Base-by-base conservation (phyloP, 2,113 vertebrate species). In the Microcebus tavaratra region DNA sequence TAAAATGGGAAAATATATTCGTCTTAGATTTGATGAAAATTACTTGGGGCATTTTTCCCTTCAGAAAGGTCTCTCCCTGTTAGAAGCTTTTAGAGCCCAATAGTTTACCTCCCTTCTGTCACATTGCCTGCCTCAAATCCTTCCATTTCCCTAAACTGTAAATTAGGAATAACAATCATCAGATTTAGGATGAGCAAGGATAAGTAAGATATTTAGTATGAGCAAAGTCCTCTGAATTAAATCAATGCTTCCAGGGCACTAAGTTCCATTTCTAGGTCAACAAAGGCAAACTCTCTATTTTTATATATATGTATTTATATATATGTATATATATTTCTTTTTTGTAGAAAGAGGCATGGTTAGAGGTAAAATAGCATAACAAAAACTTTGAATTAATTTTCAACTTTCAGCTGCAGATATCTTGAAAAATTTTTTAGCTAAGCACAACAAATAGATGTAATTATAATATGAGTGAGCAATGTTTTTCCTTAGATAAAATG, bases 361-460 rank as follows among this genome's bases (percentile, higher is more conserved):
- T 88, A 73, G 48, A 80, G 42, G 59, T 92, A 45, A 90, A 87
- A 92, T 45, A 90, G 10, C 53, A 67, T 88, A 85, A 61, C 5
- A 78, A 91, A 90, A 78, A 3, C 42, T 91, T 91, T 45, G n/a
- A 96, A 91, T 91, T 94, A 87, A n/a, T 88, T 92, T 94, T 84
- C n/a, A 88, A 65, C 42, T 63, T 68, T 95, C 48, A 91, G 27
- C 50, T 79, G 39, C 10, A 93, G 72, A 79, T 75, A n/a, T 93
- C 79, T 93, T 55, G 73, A 76, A 89, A 91, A 27, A 23, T 21
- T 53, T 91, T 95, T 83, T 73, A 93, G 53, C 25, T 96, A 55
- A 93, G 78, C 34, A 61, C 15, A 73, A 25, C 61, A 95, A 94
- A 86, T 67, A 90, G 36, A 95, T 68, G 53, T 78, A 67, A 93